Conservation (phyloP, 1,140 invertebrate genomes). For the Streblospio benedicti region DNA sequence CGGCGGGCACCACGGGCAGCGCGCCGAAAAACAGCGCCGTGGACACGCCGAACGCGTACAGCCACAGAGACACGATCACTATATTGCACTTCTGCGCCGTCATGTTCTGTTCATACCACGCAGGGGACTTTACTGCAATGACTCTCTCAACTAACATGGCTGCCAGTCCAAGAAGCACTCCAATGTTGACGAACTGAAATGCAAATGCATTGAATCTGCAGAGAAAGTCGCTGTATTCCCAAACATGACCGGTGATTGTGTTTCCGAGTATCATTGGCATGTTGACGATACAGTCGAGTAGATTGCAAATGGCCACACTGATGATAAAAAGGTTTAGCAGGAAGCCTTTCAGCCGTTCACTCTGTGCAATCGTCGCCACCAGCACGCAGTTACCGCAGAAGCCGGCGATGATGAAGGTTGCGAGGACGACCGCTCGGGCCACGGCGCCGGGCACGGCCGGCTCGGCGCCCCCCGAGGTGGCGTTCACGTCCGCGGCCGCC, state of each 20-base stretch:
- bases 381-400: constrained; percentile 30
- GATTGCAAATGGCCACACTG: constrained; percentile 29
- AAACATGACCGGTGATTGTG: constrained; percentile 29
- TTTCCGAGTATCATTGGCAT: constrained; percentile 47
- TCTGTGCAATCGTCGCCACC: constrained; percentile 27
- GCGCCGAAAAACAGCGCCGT: constrained; percentile 22
- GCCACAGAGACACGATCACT: constrained; percentile 29
- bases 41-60: constrained; percentile 31
- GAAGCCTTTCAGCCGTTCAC: constrained; percentile 19
- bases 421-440: constrained; percentile 28
- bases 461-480: no score
- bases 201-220: constrained; percentile 34
- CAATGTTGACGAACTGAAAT: constrained; percentile 27
- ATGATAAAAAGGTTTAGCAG: constrained; percentile 31
- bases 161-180: constrained; percentile 26
- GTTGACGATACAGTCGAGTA: constrained; percentile 33
- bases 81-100: constrained; percentile 18
- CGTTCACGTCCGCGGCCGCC: no score
- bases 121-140: constrained; percentile 23
- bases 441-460: constrained; percentile 2
- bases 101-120: constrained; percentile 24
- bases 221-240: constrained; percentile 24
- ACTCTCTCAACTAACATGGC: constrained; percentile 27
- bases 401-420: constrained; percentile 30
- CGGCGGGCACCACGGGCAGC: constrained; percentile 15